A percentile compares a stretch with the other conserved stretches of the same genome.
Evolutionary conservation across 2,888 invertebrate species (phyloP).

Genomic region (Cryptocephalus primarius): DNA sequence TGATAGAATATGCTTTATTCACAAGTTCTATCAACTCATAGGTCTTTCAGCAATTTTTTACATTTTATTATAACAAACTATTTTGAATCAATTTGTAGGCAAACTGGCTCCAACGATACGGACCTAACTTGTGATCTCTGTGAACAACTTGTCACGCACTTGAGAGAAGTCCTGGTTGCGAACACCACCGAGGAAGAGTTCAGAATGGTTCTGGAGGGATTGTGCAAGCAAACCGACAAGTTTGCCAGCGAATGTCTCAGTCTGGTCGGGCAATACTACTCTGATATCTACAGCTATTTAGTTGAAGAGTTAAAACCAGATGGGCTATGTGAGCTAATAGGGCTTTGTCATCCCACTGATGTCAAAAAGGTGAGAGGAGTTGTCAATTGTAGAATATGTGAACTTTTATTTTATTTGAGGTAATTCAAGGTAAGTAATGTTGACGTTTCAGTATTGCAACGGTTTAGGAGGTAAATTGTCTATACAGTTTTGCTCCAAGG

Average conservation of each 20-base stretch:
- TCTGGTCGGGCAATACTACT: conserved; percentile 70
- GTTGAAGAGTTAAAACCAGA: conserved; percentile 57
- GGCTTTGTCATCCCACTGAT: conserved; percentile 45
- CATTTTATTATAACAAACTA: too few species aligned
- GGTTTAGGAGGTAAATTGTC: too few species aligned
- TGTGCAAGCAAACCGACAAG: conserved; percentile 68
- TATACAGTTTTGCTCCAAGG: too few species aligned
- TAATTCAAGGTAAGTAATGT: too few species aligned
- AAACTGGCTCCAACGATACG: conserved; percentile 9
- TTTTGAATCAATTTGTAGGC: background rate
- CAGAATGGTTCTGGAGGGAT: conserved; percentile 59
- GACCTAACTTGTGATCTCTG: conserved; percentile 78
- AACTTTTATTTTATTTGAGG: too few species aligned
- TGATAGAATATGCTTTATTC: too few species aligned
- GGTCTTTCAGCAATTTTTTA: too few species aligned
- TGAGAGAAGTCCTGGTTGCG: conserved; percentile 68
- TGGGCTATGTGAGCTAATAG: conserved; percentile 58
- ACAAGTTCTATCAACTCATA: too few species aligned
- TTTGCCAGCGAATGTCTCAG: conserved; percentile 65
- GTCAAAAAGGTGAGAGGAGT: too few species aligned
- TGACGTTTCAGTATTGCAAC: too few species aligned
- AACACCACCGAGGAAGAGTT: conserved; percentile 81
- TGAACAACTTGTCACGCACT: conserved; percentile 67
- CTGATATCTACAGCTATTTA: conserved; percentile 58
- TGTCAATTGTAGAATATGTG: too few species aligned